Base-by-base conservation (phyloP, 2,888 invertebrate genomes). In the Plemyria rubiginata region DNA sequence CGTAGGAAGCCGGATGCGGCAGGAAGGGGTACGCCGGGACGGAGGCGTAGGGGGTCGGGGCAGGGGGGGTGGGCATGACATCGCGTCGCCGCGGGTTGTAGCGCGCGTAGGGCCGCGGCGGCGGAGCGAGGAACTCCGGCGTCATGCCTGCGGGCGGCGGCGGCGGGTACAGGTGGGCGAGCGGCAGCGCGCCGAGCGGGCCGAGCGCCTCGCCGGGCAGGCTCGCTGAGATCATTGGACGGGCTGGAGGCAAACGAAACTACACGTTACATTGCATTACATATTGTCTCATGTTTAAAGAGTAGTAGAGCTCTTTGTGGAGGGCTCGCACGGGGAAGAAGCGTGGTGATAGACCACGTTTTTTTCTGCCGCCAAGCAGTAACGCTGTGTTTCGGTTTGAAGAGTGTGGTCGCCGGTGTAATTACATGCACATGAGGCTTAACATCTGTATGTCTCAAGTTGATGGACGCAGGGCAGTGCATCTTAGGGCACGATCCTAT, bases 161-260 rank as follows among this genome's bases (percentile, higher is more conserved):
- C 78, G 92, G 93, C 81, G 92, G 93, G 82, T 94, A 93, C 85
- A 94, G 92, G 89, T 93, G 92, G 86, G 90, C 92, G 85, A 93
- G 93, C 90, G 93, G 94, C 81, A 93, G 89, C 86, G 92, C 92
- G 79, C 89, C 89, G 82, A 92, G 90, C 90, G 90, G 93, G 81
- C 90, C 90, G 80, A 92, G 90, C 90, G 94, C 94, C 94, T 95
- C 95, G 93, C 95, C 94, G 86, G 94, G 94, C 82, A 93, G 92
- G 82, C 93, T 92, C 86, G 94, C 94, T 84, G 95, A 94, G 94
- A 95, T 95, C 95, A 95, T 95, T 94, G 94, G 93, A 86, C 78
- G 87, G 77, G 88, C 94, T 94, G 93, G 7, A 9, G 38, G 65
- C 59, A 65, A 29, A 11, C 29, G 46, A 41, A 65, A 54, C 8